Base-by-base conservation (phyloP, 1,140 invertebrate species). In the Heliothis virescens region DNA sequence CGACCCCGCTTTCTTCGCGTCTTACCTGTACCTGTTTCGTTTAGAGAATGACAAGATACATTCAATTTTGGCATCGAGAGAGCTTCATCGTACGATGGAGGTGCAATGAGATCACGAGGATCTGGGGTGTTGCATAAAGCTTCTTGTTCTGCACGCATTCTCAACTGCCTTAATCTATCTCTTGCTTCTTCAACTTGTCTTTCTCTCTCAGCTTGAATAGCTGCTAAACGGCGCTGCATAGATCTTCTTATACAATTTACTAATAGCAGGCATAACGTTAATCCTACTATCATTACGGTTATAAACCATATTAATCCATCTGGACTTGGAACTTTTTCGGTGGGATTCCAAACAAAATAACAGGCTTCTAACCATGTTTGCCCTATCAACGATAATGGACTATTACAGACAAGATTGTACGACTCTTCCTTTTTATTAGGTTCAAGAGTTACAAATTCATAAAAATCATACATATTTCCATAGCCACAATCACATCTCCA, bases 41-140 rank as follows among this genome's bases (percentile, higher is more conserved):
- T 88, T 82, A 96, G 92, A 16, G 96, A 96, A 83, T 95, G 95
- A 82, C 95, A 95, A 0, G 96, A 96, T 9, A 93, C 88, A 80
- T 95, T 95, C 71, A 96, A 81, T 85, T 96, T 96, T 16, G 96
- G 96, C 96, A 97, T 96, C 11, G 96, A 95, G 69, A 97, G 93
- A 12, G 97, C 97, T 91, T 97, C 97, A 81, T 96, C 96, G 85
- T 97, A 97, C n/a, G 95, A 96, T 1, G 97, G 97, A 72, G 96
- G 96, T 9, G 95, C 94, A 50, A 96, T 95, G 15, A 96, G 90
- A 92, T 97, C 97, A 76, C 96, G 90, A 88, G 95, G 94, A 95
- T 96, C 95, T 85, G 96, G 89, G 81, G 96, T 92, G 87, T 95
- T 96, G 86, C 95, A 89, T 80, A 95, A 86, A 47, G 93, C 94